Evolutionary conservation across 2,113 vertebrate genomes (phyloP).

Genomic region (Prunella himalayana): DNA sequence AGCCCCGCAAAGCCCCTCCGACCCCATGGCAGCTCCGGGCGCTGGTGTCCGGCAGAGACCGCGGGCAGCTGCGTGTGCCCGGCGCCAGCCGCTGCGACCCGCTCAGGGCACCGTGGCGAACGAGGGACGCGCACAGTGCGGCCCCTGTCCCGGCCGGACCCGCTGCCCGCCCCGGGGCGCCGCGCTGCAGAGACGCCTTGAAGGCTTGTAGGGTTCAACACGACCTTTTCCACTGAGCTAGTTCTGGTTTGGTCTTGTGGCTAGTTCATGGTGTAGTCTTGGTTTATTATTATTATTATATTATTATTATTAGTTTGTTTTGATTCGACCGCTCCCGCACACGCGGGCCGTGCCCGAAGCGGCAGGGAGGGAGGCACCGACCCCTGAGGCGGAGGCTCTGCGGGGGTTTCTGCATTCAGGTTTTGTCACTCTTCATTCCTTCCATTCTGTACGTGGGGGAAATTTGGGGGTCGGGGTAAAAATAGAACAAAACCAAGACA

Average conservation of each 20-base stretch:
- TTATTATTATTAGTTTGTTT: neutral
- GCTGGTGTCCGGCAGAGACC: neutral
- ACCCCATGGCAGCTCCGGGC: neutral
- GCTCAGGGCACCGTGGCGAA: neutral
- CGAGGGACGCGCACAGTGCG: neutral
- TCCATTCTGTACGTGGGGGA: neutral
- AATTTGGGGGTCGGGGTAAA: neutral
- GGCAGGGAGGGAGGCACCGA: neutral
- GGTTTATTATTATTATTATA: neutral
- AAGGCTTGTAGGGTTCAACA: fast-evolving
- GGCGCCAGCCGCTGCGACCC: neutral
- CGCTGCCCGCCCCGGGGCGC: neutral
- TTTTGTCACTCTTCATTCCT: neutral
- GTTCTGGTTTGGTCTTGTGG: neutral
- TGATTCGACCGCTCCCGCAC: neutral
- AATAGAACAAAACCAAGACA: neutral
- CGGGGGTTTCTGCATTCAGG: neutral
- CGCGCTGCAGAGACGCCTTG: neutral
- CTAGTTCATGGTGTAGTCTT: neutral
- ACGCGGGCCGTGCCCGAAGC: neutral
- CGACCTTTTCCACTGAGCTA: neutral
- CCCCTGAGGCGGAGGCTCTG: neutral
- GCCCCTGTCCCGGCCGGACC: neutral
- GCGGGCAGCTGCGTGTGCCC: neutral
- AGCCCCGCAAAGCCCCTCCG: neutral